Base-by-base conservation (phyloP, 2,113 vertebrate genomes). In the Nothocercus julius region DNA sequence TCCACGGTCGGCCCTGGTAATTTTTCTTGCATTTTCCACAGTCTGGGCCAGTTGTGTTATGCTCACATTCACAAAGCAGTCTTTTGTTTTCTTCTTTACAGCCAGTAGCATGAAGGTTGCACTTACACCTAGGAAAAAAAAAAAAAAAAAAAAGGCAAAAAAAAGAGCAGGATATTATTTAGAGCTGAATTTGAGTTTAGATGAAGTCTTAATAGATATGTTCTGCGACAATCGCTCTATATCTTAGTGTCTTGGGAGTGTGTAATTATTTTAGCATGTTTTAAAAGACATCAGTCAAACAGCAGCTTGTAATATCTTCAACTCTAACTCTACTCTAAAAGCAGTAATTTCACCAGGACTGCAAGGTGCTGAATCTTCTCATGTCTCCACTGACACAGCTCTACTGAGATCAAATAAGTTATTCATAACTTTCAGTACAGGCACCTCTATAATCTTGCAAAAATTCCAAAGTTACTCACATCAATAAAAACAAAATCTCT, bases 41-140 rank as follows among this genome's bases (percentile, higher is more conserved):
- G 98, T 99, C 99, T 49, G 99, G 99, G 74, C 99, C 99, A 13
- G 99, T 99, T 44, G 99, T 99, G 98, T 99, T 99, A 98, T 99
- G 99, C 94, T 99, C 99, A 96, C 99, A 99, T 97, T 99, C 99
- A 85, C 99, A 99, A 93, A 98, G 98, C 95, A 99, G 96, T 96
- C 98, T 99, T 98, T 99, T 99, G 97, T 99, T 99, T 98, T 99
- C 99, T 96, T 98, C 98, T 70, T 99, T 98, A 82, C 99, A 99
- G 98, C 98, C 99, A 93, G 99, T 99, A 96, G 99, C 99, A 4
- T 99, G 99, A 97, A 99, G 99, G 96, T 99, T 99, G 97, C 99
- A 99, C 97, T 99, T 99, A 98, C 99, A 99, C 98, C 99, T 99
- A 97, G 96, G 75, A 78, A 89, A 90, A 93, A 90, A 93, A 90